Conservation (phyloP, 1,140 invertebrate genomes). For the Oryzaephilus surinamensis region DNA sequence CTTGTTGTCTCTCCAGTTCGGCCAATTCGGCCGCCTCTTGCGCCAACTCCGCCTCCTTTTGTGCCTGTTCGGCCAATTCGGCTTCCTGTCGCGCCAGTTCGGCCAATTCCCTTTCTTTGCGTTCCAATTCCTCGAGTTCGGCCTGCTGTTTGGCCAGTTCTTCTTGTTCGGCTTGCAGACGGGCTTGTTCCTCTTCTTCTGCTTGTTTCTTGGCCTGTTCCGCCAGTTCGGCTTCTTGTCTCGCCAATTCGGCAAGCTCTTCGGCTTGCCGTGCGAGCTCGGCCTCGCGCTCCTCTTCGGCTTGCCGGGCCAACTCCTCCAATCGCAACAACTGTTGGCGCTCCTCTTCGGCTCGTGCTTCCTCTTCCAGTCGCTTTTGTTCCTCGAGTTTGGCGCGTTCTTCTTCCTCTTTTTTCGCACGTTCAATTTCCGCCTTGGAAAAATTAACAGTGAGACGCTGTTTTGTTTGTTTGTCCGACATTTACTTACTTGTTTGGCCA, state of each 20-base stretch:
- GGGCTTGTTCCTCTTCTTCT: slow-evolving; percentile 46
- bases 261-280: slow-evolving; percentile 41
- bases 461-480: not conserved
- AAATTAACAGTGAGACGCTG: not conserved
- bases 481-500: slow-evolving; percentile 26
- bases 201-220: slow-evolving; percentile 50
- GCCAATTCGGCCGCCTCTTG: slow-evolving; percentile 17
- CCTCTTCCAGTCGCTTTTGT: slow-evolving; percentile 36
- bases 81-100: slow-evolving; percentile 19
- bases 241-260: slow-evolving; percentile 38
- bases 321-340: slow-evolving; percentile 31
- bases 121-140: slow-evolving; percentile 45
- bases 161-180: slow-evolving; percentile 47
- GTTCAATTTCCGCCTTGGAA: slow-evolving; percentile 37
- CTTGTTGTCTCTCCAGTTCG: slow-evolving; percentile 24
- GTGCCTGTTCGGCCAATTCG: slow-evolving; percentile 10
- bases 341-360: slow-evolving; percentile 43
- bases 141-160: slow-evolving; percentile 49
- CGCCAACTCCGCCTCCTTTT: slow-evolving; percentile 15
- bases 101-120: slow-evolving; percentile 46
- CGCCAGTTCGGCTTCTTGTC: slow-evolving; percentile 46
- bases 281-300: slow-evolving; percentile 43
- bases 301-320: slow-evolving; percentile 43
- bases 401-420: slow-evolving; percentile 31
- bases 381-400: slow-evolving; percentile 38